Percentiles rank a stretch among this genome's conserved stretches.
Conservation (phyloP, 2,888 invertebrate genomes). For the Synanthedon tipuliformis region DNA sequence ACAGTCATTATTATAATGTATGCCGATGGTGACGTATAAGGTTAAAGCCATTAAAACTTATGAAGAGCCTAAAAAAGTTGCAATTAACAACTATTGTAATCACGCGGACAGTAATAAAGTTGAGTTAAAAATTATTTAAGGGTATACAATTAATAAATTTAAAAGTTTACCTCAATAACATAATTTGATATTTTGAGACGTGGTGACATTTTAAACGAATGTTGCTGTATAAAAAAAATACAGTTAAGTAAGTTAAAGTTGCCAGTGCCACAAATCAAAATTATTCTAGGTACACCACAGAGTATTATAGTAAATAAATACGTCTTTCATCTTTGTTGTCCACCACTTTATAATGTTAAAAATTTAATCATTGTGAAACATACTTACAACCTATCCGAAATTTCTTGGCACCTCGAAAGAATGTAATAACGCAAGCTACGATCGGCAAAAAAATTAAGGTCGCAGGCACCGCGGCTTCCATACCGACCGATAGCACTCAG, state of each 20-base stretch:
- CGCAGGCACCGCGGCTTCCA: too few relatives aligned
- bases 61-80: background rate
- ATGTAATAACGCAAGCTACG: too few relatives aligned
- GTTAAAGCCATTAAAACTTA: slow-evolving; percentile 8
- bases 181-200: slow-evolving; percentile 79
- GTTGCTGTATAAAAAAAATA: slow-evolving; percentile 11
- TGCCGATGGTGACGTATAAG: slow-evolving; percentile 33
- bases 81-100: background rate
- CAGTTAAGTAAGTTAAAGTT: background rate
- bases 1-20: background rate
- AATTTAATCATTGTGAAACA: too few relatives aligned
- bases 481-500: too few relatives aligned
- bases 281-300: too few relatives aligned
- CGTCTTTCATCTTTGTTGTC: too few relatives aligned
- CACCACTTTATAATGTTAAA: too few relatives aligned
- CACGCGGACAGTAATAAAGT: background rate
- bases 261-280: too few relatives aligned
- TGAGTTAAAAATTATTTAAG: slow-evolving; percentile 1
- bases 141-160: slow-evolving; percentile 11
- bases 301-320: too few relatives aligned
- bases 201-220: slow-evolving; percentile 73
- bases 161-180: slow-evolving; percentile 75
- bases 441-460: too few relatives aligned
- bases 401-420: too few relatives aligned
- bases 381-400: too few relatives aligned